Conservation (phyloP, 2,113 vertebrate species). For the Pogona vitticeps region DNA sequence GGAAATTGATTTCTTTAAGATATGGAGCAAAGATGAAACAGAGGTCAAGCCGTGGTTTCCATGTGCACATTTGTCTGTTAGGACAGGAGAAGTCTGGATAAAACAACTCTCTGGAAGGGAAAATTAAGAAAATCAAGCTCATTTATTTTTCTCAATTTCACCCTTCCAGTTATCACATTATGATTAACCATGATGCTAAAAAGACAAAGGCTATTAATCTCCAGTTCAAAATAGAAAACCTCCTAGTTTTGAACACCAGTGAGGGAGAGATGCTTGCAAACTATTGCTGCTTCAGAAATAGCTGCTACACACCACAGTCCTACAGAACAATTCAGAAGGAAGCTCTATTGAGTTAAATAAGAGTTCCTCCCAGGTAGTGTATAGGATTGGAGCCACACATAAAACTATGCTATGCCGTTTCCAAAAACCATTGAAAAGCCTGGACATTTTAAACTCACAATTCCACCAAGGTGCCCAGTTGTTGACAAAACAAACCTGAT, state of each 20-base stretch:
- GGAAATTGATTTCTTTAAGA: too few species aligned
- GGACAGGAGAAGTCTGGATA: too few species aligned
- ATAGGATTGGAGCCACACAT: neutral
- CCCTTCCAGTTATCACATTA: neutral
- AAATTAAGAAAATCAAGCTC: neutral
- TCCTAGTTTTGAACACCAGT: too few species aligned
- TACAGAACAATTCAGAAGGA: neutral
- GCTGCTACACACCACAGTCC: neutral
- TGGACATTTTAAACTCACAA: rapidly evolving
- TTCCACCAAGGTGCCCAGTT: neutral
- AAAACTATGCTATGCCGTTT: neutral
- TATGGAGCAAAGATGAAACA: too few species aligned
- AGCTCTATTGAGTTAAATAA: neutral
- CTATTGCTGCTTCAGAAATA: neutral
- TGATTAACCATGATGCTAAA: neutral
- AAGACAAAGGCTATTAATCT: neutral
- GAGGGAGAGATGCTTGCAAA: neutral
- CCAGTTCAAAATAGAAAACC: too few species aligned
- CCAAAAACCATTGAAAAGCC: neutral
- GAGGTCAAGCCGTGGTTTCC: too few species aligned
- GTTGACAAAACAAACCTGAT: neutral
- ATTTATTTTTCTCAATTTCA: neutral
- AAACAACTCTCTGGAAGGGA: too few species aligned
- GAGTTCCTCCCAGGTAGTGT: neutral
- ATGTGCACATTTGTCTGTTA: too few species aligned